Evolutionary conservation across 1,140 invertebrate species (phyloP).

Genomic region (Lamellibrachia luymesi): DNA sequence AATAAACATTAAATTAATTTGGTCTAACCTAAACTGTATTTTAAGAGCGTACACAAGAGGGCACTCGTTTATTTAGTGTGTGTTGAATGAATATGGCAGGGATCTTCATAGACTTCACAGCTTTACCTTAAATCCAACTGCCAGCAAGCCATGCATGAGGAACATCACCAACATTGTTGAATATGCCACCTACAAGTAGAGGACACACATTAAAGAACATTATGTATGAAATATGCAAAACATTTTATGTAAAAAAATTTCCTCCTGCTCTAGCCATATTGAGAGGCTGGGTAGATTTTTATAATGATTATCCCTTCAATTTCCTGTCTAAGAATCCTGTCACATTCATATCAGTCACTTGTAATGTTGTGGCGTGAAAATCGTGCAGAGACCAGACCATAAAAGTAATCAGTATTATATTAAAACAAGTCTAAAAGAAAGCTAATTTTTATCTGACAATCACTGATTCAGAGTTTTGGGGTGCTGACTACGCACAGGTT

Average conservation of each 20-base stretch:
- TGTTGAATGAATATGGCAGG: neutral
- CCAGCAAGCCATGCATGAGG: conserved; percentile 75
- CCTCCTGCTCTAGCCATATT: neutral
- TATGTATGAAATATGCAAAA: neutral
- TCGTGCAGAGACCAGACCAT: neutral
- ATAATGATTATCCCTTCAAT: neutral
- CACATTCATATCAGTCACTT: neutral
- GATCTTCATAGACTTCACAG: neutral
- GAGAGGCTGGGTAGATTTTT: neutral
- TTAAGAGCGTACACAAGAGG: no score
- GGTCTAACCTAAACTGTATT: no score
- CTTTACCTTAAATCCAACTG: conserved; percentile 78
- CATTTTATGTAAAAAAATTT: no score
- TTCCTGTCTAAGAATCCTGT: neutral
- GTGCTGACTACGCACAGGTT: no score
- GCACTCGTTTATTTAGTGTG: no score
- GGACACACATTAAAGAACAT: conserved; percentile 13
- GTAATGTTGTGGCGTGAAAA: no score
- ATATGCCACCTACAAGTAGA: conserved; percentile 61
- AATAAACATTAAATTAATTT: no score
- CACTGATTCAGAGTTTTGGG: no score
- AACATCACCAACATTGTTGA: conserved; percentile 70
- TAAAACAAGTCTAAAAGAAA: neutral
- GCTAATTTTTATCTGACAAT: neutral
- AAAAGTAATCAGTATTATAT: conserved; percentile 14